phyloP scores from a whole-genome alignment of 2,113 vertebrate species.

The Irena cyanogastra region DNA sequence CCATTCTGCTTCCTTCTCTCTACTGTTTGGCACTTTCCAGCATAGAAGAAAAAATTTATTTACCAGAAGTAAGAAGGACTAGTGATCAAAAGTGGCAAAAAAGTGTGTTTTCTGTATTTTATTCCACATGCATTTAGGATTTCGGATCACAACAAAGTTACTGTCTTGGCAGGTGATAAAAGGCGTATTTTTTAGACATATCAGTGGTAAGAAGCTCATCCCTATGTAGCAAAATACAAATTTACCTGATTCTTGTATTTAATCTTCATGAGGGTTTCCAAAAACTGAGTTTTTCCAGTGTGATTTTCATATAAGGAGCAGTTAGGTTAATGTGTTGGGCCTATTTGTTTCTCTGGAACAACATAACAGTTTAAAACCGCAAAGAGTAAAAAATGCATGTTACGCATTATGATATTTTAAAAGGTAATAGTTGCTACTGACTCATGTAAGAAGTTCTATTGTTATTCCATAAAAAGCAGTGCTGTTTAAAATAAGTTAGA shows the following conservation, averaged over 20 bases:
- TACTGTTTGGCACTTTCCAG: neutral
- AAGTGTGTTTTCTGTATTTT: neutral
- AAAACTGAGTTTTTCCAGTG: neutral
- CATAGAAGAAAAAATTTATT: neutral
- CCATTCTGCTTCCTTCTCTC: slow-evolving; percentile 19
- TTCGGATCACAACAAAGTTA: neutral
- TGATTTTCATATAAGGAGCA: neutral
- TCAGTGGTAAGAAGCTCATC: neutral
- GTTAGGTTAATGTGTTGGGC: neutral
- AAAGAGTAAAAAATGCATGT: neutral
- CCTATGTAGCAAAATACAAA: neutral
- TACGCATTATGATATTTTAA: neutral
- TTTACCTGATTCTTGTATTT: neutral
- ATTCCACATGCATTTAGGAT: neutral
- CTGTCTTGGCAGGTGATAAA: neutral
- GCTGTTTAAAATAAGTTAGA: slow-evolving; percentile 4
- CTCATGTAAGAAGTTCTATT: neutral
- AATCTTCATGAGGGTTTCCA: neutral
- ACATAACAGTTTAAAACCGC: neutral
- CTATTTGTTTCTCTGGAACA: neutral
- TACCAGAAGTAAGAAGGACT: neutral
- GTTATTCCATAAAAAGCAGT: neutral
- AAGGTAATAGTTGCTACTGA: neutral
- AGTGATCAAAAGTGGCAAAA: neutral
- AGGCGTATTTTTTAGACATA: neutral